Evolutionary conservation across 1,140 invertebrate genomes (phyloP).

Genomic region (Oncopeltus fasciatus): DNA sequence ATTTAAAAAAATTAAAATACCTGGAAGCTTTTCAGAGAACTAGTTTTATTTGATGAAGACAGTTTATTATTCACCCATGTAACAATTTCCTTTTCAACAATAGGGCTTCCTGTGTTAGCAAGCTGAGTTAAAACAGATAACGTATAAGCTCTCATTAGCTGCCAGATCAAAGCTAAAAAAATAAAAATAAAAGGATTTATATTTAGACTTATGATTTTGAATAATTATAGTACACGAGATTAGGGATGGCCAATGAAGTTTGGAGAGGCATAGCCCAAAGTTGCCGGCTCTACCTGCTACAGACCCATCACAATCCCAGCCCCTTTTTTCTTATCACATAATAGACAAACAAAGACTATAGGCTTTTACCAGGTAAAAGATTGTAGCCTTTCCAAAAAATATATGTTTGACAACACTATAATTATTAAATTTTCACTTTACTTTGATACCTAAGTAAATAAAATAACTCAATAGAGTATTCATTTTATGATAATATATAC

Average conservation of each 20-base stretch:
- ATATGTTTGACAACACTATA: too few relatives aligned
- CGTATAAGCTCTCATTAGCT: constrained; percentile 96
- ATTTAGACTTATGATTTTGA: not conserved
- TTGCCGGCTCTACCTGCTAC: not conserved
- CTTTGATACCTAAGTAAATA: too few relatives aligned
- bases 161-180: constrained; percentile 83
- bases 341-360: not conserved
- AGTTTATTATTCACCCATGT: constrained; percentile 95
- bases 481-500: too few relatives aligned
- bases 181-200: constrained; percentile 12
- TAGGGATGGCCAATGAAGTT: too few relatives aligned
- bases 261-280: not conserved
- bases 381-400: too few relatives aligned
- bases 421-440: too few relatives aligned
- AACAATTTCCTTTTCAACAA: constrained; percentile 91
- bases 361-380: not conserved
- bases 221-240: too few relatives aligned
- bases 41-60: constrained; percentile 56
- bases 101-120: constrained; percentile 70
- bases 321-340: not conserved
- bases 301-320: not conserved
- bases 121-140: constrained; percentile 80
- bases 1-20: constrained; percentile 25
- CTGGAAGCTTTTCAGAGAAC: constrained; percentile 71
- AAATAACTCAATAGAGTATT: too few relatives aligned